phyloP scores from a whole-genome alignment of 2,797 vertebrate genomes.

The Spea hammondii region DNA sequence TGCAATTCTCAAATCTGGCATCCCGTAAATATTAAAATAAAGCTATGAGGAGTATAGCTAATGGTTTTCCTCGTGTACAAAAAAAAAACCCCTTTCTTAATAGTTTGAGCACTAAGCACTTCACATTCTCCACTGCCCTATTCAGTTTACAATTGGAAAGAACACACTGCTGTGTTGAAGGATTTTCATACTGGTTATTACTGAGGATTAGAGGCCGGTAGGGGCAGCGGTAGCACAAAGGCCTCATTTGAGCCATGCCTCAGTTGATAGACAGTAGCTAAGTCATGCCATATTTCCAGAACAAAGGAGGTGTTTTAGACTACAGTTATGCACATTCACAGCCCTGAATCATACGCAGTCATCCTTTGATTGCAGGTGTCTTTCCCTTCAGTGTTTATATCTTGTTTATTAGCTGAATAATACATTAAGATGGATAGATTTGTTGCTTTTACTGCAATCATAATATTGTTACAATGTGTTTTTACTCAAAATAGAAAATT shows the following conservation, averaged over 20 bases:
- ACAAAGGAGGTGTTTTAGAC: constrained; percentile 6
- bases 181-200: constrained; percentile 39
- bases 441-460: too few species aligned
- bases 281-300: constrained; percentile 29
- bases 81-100: too few species aligned
- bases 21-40: too few species aligned
- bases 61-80: too few species aligned
- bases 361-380: constrained; percentile 2
- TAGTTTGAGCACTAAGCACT: neutral
- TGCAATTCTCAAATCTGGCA: too few species aligned
- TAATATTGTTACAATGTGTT: neutral
- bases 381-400: too few species aligned
- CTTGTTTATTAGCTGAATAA: too few species aligned
- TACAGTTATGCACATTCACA: constrained; percentile 34
- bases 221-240: constrained; percentile 33
- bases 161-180: constrained; percentile 36
- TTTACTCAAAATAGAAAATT: neutral
- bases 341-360: constrained; percentile 18
- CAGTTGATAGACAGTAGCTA: constrained; percentile 28
- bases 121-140: constrained; percentile 27
- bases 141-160: constrained; percentile 31
- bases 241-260: constrained; percentile 38
- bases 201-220: constrained; percentile 33
- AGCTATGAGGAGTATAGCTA: too few species aligned
- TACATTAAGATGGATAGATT: too few species aligned